These are phyloP conservation scores for Nanger granti DNA, from an alignment of 2,113 vertebrate species.

Conservation along the genomic window DNA sequence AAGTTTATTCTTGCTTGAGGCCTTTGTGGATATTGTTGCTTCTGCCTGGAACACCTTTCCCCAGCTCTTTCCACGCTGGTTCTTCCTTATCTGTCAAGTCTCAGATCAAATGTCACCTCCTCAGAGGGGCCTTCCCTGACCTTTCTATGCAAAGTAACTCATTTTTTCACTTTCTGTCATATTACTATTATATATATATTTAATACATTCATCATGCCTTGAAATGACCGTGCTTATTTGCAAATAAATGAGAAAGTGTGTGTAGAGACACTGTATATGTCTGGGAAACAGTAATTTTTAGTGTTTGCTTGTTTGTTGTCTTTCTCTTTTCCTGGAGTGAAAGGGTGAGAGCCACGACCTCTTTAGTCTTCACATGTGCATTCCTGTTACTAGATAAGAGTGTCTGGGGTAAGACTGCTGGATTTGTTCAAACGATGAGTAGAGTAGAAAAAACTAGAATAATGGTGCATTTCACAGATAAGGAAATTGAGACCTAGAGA, in stretches of 20 bases:
- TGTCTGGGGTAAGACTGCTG: background rate
- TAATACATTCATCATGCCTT: background rate
- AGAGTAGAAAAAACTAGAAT: background rate
- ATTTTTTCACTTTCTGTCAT: constrained; percentile 64
- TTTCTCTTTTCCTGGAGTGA: background rate
- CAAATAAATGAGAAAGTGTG: background rate
- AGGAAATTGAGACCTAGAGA: background rate
- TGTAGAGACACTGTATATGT: background rate
- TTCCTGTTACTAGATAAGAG: background rate
- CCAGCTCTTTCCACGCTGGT: background rate
- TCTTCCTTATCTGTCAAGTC: constrained; percentile 40
- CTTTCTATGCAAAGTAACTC: constrained; percentile 55
- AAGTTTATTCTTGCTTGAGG: background rate
- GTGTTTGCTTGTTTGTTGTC: background rate
- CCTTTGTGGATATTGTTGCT: background rate
- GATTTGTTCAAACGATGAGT: background rate
- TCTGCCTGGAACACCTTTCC: background rate
- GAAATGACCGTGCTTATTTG: constrained; percentile 18
- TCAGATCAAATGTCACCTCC: constrained; percentile 56
- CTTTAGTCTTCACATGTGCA: background rate
- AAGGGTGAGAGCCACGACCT: background rate
- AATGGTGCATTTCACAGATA: background rate
- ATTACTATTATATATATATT: background rate
- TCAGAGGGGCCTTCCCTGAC: constrained; percentile 61
- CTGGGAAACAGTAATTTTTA: background rate